Evolutionary conservation across 2,888 invertebrate genomes (phyloP).

Genomic region (Plutella xylostella): DNA sequence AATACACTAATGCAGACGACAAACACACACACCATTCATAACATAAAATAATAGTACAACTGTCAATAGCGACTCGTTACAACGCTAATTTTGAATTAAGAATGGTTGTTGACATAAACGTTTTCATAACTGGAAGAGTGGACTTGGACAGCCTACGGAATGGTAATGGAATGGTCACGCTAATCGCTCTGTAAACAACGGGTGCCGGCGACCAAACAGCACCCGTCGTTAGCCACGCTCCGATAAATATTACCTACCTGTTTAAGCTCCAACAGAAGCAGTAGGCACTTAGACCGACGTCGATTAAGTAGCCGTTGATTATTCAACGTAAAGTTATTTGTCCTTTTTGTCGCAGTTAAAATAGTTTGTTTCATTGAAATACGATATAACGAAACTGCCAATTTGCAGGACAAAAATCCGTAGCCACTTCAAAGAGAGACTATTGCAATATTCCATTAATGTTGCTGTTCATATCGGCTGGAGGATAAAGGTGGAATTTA

Average conservation of each 20-base stretch:
- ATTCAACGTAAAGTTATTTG: no score
- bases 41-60: no score
- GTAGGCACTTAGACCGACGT: constrained; percentile 9
- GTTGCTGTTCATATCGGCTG: not conserved
- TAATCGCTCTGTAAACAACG: constrained; percentile 17
- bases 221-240: constrained; percentile 13
- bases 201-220: not conserved
- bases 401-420: not conserved
- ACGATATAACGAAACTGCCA: no score
- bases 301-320: not conserved
- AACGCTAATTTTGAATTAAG: constrained; percentile 8
- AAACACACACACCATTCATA: no score
- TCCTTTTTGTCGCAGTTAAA: not conserved
- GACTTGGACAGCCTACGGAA: constrained; percentile 12
- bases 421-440: not conserved
- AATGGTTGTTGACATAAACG: constrained; percentile 17
- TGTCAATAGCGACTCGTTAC: not conserved
- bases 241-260: constrained; percentile 9
- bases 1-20: no score
- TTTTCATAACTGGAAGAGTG: constrained; percentile 9
- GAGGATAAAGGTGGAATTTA: constrained; percentile 23
- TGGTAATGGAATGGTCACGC: constrained; percentile 16
- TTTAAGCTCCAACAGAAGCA: constrained; percentile 4
- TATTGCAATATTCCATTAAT: not conserved
- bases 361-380: no score